Evolutionary conservation across 2,113 vertebrate genomes (phyloP).

Genomic region (Martes martes): DNA sequence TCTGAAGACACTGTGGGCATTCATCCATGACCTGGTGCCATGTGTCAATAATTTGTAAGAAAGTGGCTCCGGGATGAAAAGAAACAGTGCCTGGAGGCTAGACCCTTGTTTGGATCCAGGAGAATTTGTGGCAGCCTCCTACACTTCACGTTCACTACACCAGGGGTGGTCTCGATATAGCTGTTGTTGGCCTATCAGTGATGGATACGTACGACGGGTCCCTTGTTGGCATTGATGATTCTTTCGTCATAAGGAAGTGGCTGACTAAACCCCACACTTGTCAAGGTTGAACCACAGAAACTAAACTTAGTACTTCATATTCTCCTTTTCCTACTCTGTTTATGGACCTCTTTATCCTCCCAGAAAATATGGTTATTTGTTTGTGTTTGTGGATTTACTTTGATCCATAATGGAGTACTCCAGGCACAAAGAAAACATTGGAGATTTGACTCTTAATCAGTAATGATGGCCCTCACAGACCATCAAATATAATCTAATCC

Average conservation of each 20-base stretch:
- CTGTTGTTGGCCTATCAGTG: neutral
- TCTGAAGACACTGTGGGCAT: neutral
- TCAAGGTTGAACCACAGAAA: neutral
- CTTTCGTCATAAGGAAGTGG: neutral
- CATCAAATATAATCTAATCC: constrained; percentile 3
- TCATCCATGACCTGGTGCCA: neutral
- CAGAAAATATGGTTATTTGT: neutral
- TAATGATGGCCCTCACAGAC: constrained; percentile 29
- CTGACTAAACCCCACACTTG: neutral
- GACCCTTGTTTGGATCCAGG: neutral
- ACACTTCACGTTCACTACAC: neutral
- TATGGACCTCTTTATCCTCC: neutral
- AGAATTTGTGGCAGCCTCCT: neutral
- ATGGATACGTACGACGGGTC: neutral
- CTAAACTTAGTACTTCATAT: neutral
- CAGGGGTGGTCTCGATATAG: neutral
- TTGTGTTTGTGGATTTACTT: constrained; percentile 44
- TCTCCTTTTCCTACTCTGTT: neutral
- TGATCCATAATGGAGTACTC: neutral
- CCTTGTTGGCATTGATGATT: neutral
- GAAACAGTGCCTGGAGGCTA: neutral
- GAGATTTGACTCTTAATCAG: constrained; percentile 15
- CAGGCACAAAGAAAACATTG: constrained; percentile 21
- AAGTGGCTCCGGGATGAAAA: neutral
- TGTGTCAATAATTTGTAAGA: neutral